Conservation (phyloP, 2,888 invertebrate species). For the Aporophyla nigra region DNA sequence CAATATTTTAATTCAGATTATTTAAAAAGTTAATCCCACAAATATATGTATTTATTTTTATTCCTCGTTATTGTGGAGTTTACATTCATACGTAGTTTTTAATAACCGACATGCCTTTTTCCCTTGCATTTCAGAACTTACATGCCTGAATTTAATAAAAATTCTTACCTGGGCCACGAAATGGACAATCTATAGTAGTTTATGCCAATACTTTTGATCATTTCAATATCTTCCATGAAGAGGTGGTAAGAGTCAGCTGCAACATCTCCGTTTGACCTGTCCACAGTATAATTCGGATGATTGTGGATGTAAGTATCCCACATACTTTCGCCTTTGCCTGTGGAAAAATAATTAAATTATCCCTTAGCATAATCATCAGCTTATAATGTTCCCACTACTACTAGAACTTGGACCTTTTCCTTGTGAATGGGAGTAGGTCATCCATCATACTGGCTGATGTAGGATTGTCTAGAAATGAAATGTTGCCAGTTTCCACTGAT, state of each 20-base stretch:
- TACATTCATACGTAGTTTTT: not conserved
- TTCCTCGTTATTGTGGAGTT: not conserved
- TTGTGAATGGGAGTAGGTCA: not conserved
- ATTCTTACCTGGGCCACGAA: constrained; percentile 92
- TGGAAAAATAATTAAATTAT: not conserved
- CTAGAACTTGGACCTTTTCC: not conserved
- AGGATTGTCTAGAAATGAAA: too few relatives aligned
- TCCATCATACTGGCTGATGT: too few relatives aligned
- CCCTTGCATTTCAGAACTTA: not conserved
- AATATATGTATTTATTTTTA: not conserved
- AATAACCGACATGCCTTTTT: not conserved
- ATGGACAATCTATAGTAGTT: constrained; percentile 93
- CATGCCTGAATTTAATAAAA: not conserved
- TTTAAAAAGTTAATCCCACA: too few relatives aligned
- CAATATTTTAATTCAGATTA: not conserved
- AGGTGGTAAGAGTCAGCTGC: constrained; percentile 93
- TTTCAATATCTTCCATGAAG: constrained; percentile 91
- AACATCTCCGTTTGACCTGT: constrained; percentile 91
- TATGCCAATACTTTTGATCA: constrained; percentile 91
- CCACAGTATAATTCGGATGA: constrained; percentile 88
- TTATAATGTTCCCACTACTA: not conserved
- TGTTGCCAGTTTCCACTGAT: not conserved
- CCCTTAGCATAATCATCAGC: too few relatives aligned
- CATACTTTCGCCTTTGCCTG: constrained; percentile 92
- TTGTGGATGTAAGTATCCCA: constrained; percentile 91